These are phyloP conservation scores for Tachypleus tridentatus DNA, from an alignment of 1,140 invertebrate genomes.

Conservation along the genomic window DNA sequence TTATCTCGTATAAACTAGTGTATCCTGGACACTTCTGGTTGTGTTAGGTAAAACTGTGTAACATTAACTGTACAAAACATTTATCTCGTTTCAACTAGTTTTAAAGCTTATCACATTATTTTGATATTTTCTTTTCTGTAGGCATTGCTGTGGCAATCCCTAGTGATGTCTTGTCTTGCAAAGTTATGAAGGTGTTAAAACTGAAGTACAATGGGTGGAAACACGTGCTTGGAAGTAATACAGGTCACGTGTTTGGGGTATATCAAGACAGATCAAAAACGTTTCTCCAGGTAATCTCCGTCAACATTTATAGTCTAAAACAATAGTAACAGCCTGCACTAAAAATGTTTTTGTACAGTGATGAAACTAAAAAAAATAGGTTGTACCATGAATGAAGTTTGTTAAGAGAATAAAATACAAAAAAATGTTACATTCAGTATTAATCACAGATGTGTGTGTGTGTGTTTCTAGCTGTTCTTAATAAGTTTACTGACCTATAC, in stretches of 20 bases:
- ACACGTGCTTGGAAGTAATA: constrained; percentile 40
- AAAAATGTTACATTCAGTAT: background rate
- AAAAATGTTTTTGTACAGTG: background rate
- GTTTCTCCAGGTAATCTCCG: constrained; percentile 51
- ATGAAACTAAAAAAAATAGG: background rate
- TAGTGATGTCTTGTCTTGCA: constrained; percentile 38
- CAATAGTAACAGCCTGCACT: background rate
- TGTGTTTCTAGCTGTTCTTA: no score
- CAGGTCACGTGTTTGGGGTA: constrained; percentile 59
- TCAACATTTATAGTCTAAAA: no score
- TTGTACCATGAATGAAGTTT: background rate
- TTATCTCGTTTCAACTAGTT: no score
- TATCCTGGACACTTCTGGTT: no score
- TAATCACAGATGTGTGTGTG: no score
- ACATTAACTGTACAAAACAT: no score
- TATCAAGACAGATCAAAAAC: constrained; percentile 66
- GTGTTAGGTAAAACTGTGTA: no score
- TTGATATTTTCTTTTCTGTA: no score
- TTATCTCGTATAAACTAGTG: no score
- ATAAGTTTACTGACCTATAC: constrained; percentile 1
- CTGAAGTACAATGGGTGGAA: constrained; percentile 58
- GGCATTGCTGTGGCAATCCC: no score
- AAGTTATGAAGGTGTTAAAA: constrained; percentile 68
- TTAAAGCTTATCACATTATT: no score
- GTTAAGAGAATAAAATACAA: constrained; percentile 1